A percentile compares a stretch with the other conserved stretches of the same genome.
phyloP scores from a whole-genome alignment of 2,888 invertebrate species.

The Pseudoips prasinana region DNA sequence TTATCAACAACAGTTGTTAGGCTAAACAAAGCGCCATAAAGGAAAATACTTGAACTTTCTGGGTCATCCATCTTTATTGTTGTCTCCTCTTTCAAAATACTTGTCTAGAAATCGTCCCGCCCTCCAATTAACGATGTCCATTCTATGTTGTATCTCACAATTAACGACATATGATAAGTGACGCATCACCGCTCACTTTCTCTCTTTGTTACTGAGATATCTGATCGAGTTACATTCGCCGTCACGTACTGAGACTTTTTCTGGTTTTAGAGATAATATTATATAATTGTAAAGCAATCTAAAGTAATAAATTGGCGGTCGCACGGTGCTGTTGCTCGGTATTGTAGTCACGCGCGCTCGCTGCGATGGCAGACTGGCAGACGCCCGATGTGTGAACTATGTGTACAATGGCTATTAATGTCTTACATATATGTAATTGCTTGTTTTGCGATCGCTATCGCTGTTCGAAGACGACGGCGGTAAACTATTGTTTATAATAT shows the following conservation, averaged over 20 bases:
- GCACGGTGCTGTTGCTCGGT: conserved; percentile 15
- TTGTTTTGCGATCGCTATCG: conserved; percentile 22
- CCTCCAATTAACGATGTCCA: conserved; percentile 11
- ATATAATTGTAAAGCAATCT: conserved; percentile 25
- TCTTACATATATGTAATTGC: conserved; percentile 21
- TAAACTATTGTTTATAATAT: conserved; percentile 3
- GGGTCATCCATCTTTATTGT: conserved; percentile 3
- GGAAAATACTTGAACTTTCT: conserved; percentile 14
- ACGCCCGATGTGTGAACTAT: conserved; percentile 27
- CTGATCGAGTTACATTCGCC: conserved; percentile 21
- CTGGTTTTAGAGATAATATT: conserved; percentile 10
- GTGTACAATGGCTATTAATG: conserved; percentile 31
- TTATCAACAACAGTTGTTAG: not conserved
- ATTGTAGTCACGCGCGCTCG: conserved; percentile 27
- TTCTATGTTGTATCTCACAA: conserved; percentile 21
- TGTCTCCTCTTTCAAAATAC: conserved; percentile 16
- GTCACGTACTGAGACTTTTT: conserved; percentile 17
- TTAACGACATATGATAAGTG: conserved; percentile 24
- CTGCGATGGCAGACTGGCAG: conserved; percentile 21
- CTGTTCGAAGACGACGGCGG: conserved; percentile 14
- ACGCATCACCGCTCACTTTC: conserved; percentile 30
- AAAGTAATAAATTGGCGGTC: conserved; percentile 9
- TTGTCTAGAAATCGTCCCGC: conserved; percentile 20
- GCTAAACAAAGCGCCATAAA: conserved; percentile 5
- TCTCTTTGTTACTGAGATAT: conserved; percentile 29